Evolutionary conservation across 2,113 vertebrate genomes (phyloP), one percentile per base, ranked within the genome.

Genomic region (Ondatra zibethicus): DNA sequence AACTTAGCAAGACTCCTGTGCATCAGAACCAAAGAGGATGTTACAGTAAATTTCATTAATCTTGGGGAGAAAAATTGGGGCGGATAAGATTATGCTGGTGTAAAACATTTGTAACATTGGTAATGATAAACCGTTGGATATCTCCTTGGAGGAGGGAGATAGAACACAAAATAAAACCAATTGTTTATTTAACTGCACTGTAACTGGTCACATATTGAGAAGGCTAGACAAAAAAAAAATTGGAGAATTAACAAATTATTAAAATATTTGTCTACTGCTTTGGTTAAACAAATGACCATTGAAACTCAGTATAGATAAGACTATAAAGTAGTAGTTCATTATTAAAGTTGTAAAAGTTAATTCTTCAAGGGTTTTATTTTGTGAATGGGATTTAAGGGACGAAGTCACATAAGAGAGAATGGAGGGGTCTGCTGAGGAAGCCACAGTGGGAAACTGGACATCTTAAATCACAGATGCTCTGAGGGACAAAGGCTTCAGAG

Each of bases 71-170:
- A 95, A 92, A 98, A 72, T 91, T 93, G 94, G 96, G 45, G 58
- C 58, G 94, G 93, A 82, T 87, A 85, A 90, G 97, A 98, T 98
- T 95, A 93, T 87, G 77, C 93, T 89, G 93, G 92, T 96, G 73
- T 92, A 98, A 97, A 96, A 96, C 94, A 95, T 97, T 92, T 98
- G 94, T 87, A 95, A 96, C 84, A 80, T 66, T 95, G 94, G 84
- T 88, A 68, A 55, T 90, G 89, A 93, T 95, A 85, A 97, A 97
- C 91, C 95, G 72, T 98, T 96, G 89, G 52, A 81, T 52, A 89
- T 95, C 96, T 92, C 96, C 90, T 87, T 96, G 96, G 96, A 93
- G 82, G 80, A 80, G 95, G 85, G 98, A 97, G 97, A 93, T 66
- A 36, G 88, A 90, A 98, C 97, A 98, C 65, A 45, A 45, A 65